phyloP scores from a whole-genome alignment of 2,797 vertebrate genomes.

The Gila robusta region DNA sequence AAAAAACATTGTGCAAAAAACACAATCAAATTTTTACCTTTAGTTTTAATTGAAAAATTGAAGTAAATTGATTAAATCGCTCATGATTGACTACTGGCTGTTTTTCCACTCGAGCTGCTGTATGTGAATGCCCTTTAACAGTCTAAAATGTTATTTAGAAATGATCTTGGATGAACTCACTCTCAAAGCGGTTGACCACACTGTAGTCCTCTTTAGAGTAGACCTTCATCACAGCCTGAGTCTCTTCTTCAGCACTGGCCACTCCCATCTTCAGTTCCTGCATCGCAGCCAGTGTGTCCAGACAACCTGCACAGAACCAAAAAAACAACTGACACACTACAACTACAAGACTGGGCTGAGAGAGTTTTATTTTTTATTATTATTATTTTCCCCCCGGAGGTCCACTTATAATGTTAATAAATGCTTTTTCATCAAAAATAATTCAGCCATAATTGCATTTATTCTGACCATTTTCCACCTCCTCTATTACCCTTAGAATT shows the following conservation, averaged over 20 bases:
- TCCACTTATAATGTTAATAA: background rate
- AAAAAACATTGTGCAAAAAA: background rate
- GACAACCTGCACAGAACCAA: conserved; percentile 82
- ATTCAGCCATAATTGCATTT: background rate
- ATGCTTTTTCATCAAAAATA: background rate
- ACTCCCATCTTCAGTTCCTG: conserved; percentile 98
- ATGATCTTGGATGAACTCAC: conserved; percentile 76
- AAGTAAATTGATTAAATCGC: background rate
- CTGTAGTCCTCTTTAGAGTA: conserved; percentile 99
- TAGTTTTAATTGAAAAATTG: background rate
- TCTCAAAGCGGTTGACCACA: conserved; percentile 99
- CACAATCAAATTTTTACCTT: background rate
- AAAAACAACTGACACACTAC: background rate
- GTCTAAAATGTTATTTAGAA: background rate
- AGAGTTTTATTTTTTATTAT: background rate
- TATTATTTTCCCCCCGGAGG: background rate
- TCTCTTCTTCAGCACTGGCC: conserved; percentile 94
- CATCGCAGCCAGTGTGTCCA: conserved; percentile 98
- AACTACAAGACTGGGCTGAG: background rate
- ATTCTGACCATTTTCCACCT: background rate
- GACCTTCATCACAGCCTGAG: conserved; percentile 98
- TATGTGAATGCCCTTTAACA: background rate
- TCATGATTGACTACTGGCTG: background rate
- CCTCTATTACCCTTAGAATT: background rate
- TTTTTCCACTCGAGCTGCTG: background rate